Evolutionary conservation across 1,140 invertebrate species (phyloP).

Genomic region (Drosophila lacertosa): DNA sequence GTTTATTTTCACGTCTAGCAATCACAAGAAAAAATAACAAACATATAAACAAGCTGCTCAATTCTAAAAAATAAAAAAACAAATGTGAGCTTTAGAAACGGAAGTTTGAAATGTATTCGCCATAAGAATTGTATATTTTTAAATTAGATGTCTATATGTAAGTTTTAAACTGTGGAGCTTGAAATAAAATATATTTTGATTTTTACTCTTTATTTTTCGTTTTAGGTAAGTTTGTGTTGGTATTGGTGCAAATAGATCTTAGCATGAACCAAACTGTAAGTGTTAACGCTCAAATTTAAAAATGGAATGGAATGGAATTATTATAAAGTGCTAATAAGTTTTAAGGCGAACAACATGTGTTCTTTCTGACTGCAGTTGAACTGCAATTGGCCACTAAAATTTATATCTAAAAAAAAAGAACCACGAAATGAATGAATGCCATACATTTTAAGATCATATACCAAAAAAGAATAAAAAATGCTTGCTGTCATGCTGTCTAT

Average conservation of each 20-base stretch:
- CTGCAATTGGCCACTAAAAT: constrained; percentile 27
- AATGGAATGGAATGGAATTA: constrained; percentile 29
- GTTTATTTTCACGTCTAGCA: constrained; percentile 46
- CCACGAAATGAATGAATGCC: constrained; percentile 25
- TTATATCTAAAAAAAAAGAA: constrained; percentile 30
- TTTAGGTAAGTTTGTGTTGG: constrained; percentile 74
- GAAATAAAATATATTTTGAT: constrained; percentile 29
- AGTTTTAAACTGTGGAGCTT: background rate
- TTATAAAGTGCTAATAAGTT: constrained; percentile 33
- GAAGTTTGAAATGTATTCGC: constrained; percentile 31
- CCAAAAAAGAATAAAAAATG: no score
- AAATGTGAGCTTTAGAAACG: constrained; percentile 21
- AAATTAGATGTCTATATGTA: constrained; percentile 5
- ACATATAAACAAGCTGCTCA: constrained; percentile 27
- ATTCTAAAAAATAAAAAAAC: no score
- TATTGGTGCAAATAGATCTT: constrained; percentile 51
- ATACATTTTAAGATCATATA: constrained; percentile 30
- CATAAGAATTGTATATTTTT: constrained; percentile 38
- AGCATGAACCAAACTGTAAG: constrained; percentile 75
- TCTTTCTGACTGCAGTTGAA: constrained; percentile 19
- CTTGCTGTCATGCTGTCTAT: constrained; percentile 15
- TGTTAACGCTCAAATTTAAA: constrained; percentile 41
- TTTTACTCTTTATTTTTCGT: constrained; percentile 43
- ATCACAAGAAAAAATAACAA: constrained; percentile 21
- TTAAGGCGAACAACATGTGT: constrained; percentile 26